Evolutionary conservation across 2,113 vertebrate species (phyloP), one percentile per base, ranked within the genome.

Genomic region (Bubalus kerabau): DNA sequence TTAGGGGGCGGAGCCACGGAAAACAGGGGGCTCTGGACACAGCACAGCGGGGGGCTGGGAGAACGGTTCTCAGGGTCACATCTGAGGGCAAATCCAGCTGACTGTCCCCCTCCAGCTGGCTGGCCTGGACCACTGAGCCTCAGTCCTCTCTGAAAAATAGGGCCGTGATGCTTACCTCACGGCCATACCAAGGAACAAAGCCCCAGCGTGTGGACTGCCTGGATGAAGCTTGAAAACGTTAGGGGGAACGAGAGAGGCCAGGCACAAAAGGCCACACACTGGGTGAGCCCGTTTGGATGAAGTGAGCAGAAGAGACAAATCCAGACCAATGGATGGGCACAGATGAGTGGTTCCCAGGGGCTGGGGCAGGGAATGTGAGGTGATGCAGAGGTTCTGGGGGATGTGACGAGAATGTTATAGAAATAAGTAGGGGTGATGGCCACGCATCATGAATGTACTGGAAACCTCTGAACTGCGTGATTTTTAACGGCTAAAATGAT

Each of bases 201-300:
- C 26, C 1, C 7, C 0, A 0, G 17, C 3, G 1, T 7, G 71
- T 2, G 0, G 6, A 28, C 90, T 4, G 6, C n/a, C 0, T 4
- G 26, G 14, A 4, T 4, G 43, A 24, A 13, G 52, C 54, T 2
- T 6, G 26, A 7, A 15, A 28, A 32, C 1, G 0, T 6, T 2
- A 17, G 2, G 17, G 62, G 15, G 2, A 7, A 10, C 3, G 14
- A 56, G 1, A 24, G 54, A n/a, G 67, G 83, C 26, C 19, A 26
- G 57, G 32, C 16, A 32, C 8, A 12, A 3, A 48, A 54, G 89
- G 48, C 60, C 80, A 5, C 2, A 0, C 0, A 0, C 26, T 5
- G 4, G 5, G 8, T 6, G 36, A 48, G 8, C 11, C 64, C 1
- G 0, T 2, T 2, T 28, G 3, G 7, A 6, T 7, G 62, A n/a